Evolutionary conservation across 2,888 invertebrate genomes (phyloP).

Genomic region (Drosophila villosipedis): DNA sequence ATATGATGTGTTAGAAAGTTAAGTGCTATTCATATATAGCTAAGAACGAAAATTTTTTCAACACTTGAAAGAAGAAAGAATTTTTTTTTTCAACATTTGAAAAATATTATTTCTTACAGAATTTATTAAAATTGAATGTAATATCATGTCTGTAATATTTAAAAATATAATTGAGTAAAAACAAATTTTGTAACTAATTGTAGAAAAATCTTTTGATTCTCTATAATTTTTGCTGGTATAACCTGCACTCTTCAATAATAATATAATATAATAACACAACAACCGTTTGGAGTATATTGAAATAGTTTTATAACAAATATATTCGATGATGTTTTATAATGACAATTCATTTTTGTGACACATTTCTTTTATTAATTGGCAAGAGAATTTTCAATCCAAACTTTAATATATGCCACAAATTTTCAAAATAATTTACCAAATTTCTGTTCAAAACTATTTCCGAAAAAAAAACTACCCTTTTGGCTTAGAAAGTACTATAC

Average conservation of each 20-base stretch:
- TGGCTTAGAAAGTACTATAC: neutral
- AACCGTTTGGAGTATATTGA: neutral
- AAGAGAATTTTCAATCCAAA: neutral
- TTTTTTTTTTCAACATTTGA: neutral
- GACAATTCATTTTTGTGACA: neutral
- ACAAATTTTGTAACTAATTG: too few relatives aligned
- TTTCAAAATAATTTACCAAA: neutral
- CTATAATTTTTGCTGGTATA: too few relatives aligned
- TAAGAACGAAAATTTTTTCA: neutral
- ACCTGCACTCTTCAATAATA: neutral
- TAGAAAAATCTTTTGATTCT: too few relatives aligned
- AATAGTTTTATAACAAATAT: neutral
- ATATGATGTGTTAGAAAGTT: neutral
- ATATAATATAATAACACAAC: neutral
- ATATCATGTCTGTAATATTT: neutral
- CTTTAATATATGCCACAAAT: neutral
- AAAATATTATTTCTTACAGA: neutral
- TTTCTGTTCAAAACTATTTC: neutral
- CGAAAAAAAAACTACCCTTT: constrained; percentile 18
- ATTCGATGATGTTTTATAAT: neutral
- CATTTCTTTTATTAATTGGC: neutral
- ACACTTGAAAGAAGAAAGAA: neutral
- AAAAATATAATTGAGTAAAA: neutral
- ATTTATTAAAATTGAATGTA: neutral
- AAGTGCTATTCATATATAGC: neutral